Percentiles rank a stretch among this genome's conserved stretches.
Conservation (phyloP, 2,797 vertebrate genomes). For the Brachymystax lenok region DNA sequence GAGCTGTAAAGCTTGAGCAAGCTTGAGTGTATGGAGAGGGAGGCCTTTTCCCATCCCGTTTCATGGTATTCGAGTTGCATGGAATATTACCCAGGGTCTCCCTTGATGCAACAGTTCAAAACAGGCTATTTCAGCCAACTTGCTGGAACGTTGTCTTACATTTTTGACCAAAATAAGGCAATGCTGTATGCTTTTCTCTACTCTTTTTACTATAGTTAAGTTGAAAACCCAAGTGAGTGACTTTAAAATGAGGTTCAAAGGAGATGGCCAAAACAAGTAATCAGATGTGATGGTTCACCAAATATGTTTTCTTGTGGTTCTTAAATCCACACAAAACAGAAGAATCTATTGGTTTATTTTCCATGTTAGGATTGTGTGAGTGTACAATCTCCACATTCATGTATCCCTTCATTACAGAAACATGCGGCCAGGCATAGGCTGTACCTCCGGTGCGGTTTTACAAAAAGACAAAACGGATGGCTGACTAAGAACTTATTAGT, state of each 20-base stretch:
- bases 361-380: slow-evolving; percentile 30
- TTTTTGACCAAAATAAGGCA: slow-evolving; percentile 25
- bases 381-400: slow-evolving; percentile 35
- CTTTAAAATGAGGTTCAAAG: neutral
- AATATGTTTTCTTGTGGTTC: too few relatives aligned
- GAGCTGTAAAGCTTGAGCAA: slow-evolving; percentile 52
- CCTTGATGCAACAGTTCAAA: slow-evolving; percentile 63
- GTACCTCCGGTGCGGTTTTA: slow-evolving; percentile 33
- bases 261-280: slow-evolving; percentile 23
- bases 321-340: slow-evolving; percentile 19
- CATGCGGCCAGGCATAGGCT: slow-evolving; percentile 30
- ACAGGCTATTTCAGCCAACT: slow-evolving; percentile 40
- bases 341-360: slow-evolving; percentile 46
- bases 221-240: neutral
- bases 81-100: slow-evolving; percentile 62
- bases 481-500: slow-evolving; percentile 20
- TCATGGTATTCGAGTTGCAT: slow-evolving; percentile 46
- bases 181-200: neutral
- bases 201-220: neutral
- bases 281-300: slow-evolving; percentile 55
- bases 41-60: slow-evolving; percentile 44
- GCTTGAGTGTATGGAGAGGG: slow-evolving; percentile 44
- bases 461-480: slow-evolving; percentile 23
- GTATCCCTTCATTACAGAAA: slow-evolving; percentile 45
- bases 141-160: slow-evolving; percentile 50